Base-by-base conservation (phyloP, 2,113 vertebrate genomes). In the Nesogale talazaci region DNA sequence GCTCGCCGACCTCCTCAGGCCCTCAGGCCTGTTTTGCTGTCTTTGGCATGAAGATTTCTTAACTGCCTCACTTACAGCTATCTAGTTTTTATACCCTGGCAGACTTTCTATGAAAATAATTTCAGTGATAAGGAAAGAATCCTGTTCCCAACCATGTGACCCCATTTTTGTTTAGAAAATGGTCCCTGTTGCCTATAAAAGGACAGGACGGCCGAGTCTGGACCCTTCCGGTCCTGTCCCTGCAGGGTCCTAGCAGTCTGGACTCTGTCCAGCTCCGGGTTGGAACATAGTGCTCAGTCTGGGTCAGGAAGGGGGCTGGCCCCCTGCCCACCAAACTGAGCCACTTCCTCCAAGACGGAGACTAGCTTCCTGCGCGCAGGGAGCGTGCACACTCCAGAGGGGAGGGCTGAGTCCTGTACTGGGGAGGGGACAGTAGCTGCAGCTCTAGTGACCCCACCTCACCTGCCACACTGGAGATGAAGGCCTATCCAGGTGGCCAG, bases 111-210 rank as follows among this genome's bases (percentile, higher is more conserved):
- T 79, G 61, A 88, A 90, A 94, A 92, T 90, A 83, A 76, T 78
- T 67, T 72, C 40, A 56, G 57, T 83, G 92, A 89, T 96, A 95
- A 96, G 94, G 88, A 95, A 94, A 93, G 76, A 96, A 93, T 91
- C 29, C 83, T 29, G 46, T 75, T 77, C 67, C 42, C 81, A 74
- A 65, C 29, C 76, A 80, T 0, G 0, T n/a, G 69, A 46, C 31
- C 88, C 83, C 25, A 11, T 56, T 94, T 94, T 95, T 89, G 82
- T 94, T 95, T 96, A 84, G 82, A 94, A 91, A 91, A 94, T 1
- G 3, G 83, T 83, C 82, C 56, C 69, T 34, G 36, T 94, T 94
- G 85, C 52, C 96, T 94, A 91, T 96, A 95, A 91, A 95, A 94
- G 95, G 82, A 95, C 93, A 94, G 83, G 78, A 31, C 27, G 2